Base-by-base conservation (phyloP, 2,113 vertebrate species). In the Hydrochoerus hydrochaeris region DNA sequence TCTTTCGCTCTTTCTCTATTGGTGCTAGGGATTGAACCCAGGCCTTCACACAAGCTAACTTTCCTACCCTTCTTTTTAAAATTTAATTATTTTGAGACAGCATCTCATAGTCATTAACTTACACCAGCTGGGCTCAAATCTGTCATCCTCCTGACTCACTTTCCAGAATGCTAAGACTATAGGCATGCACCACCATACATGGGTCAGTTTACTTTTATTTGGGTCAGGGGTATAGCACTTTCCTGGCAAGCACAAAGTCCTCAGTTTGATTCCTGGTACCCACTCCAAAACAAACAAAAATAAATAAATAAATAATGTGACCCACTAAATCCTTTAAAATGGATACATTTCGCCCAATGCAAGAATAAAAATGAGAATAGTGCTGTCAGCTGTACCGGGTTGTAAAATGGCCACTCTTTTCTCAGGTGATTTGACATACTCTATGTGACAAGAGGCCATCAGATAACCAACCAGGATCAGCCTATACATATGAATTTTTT, bases 161-260 rank as follows among this genome's bases (percentile, higher is more conserved):
- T 77, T 41, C 73, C 73, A 77, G 38, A 38, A 20, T 46, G 73
- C 26, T 77, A 26, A 44, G 73, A 30, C 46, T 77, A 75, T 3
- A 77, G 44, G 13, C 13, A 77, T 77, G 24, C 38, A 75, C 41
- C 44, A 77, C 41, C 44, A 77, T 2, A 44, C 24, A 13, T 46
- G 13, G 44, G 73, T 52, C 87, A 46, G 9, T 63, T 94, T 52
- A 88, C 71, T 78, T 94, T 83, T 89, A 90, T 91, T 93, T 81
- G 19, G 54, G 17, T 57, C 54, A 57, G 54, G 4, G 54, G 54
- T 57, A 16, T 17, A 57, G 54, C 54, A 57, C 54, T 17, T 57
- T 16, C 16, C 54, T 57, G 17, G 54, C 54, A 57, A 57, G 17
- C 54, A 57, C 4, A 16, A 19, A 17, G 54, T 57, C 54, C 54